Evolutionary conservation across 2,888 invertebrate genomes (phyloP).

Genomic region (Leucophora obtusa): DNA sequence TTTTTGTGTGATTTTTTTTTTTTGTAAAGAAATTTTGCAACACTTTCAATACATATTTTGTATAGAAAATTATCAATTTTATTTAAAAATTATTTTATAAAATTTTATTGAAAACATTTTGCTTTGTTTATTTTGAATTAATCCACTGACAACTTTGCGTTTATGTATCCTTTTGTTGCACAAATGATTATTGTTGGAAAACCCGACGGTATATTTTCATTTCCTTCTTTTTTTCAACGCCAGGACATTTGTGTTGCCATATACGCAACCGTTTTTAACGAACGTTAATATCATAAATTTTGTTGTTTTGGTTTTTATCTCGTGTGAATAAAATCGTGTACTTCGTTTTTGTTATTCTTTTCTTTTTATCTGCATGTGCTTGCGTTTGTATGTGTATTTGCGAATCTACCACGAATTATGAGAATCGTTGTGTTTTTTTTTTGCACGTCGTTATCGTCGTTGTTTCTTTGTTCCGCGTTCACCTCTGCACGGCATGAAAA

Average conservation of each 20-base stretch:
- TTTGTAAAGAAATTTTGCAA: background rate
- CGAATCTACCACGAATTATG: constrained; percentile 32
- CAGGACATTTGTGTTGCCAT: constrained; percentile 60
- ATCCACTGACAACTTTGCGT: background rate
- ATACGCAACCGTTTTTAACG: constrained; percentile 64
- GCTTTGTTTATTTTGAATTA: constrained; percentile 7
- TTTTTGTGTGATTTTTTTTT: constrained; percentile 7
- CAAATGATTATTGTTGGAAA: background rate
- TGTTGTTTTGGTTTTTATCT: constrained; percentile 55
- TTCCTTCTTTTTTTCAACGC: constrained; percentile 19
- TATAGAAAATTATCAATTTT: background rate
- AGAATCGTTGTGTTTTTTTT: constrained; percentile 15
- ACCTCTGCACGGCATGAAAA: constrained; percentile 79
- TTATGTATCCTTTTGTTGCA: constrained; percentile 12
- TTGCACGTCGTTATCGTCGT: constrained; percentile 49
- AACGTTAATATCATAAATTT: constrained; percentile 66
- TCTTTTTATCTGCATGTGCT: background rate
- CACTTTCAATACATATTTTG: background rate
- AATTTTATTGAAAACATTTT: background rate
- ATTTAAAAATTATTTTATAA: background rate
- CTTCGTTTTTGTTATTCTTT: constrained; percentile 35
- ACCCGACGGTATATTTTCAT: constrained; percentile 59
- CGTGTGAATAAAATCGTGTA: constrained; percentile 62
- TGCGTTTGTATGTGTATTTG: constrained; percentile 13
- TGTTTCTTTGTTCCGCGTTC: constrained; percentile 76